Evolutionary conservation across 2,113 vertebrate genomes (phyloP).

Genomic region (Polyodon spathula): DNA sequence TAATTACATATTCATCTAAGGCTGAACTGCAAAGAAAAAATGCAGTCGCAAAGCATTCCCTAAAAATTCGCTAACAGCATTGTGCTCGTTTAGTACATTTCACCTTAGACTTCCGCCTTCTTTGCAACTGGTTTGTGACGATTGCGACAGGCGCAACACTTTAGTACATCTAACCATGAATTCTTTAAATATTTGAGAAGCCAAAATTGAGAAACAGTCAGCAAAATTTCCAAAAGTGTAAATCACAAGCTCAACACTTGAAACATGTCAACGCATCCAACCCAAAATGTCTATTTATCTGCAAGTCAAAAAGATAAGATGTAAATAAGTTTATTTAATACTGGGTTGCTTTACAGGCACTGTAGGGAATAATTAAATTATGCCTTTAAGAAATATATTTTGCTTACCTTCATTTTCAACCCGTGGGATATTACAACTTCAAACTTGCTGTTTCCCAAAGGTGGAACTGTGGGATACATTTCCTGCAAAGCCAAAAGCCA

Average conservation of each 20-base stretch:
- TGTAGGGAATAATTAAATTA: neutral
- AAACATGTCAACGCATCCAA: neutral
- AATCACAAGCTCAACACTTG: neutral
- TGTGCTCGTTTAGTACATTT: no score
- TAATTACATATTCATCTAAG: no score
- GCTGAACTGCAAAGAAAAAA: no score
- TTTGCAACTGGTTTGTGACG: no score
- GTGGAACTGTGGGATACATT: slow-evolving; percentile 84
- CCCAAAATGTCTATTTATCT: neutral
- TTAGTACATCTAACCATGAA: no score
- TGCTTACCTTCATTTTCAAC: slow-evolving; percentile 83
- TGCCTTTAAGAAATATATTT: neutral
- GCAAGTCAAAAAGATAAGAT: neutral
- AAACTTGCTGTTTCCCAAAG: slow-evolving; percentile 83
- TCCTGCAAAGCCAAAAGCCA: slow-evolving; percentile 57
- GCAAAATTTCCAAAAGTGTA: no score
- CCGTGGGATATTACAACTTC: slow-evolving; percentile 79
- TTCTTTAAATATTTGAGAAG: no score
- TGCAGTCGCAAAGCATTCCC: no score
- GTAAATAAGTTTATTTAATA: neutral
- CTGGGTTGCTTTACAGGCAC: neutral
- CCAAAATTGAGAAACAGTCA: no score
- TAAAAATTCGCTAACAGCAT: no score
- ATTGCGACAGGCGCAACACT: no score
- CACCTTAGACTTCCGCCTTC: no score